Conservation (phyloP, 2,113 vertebrate genomes). For the Oplegnathus fasciatus region DNA sequence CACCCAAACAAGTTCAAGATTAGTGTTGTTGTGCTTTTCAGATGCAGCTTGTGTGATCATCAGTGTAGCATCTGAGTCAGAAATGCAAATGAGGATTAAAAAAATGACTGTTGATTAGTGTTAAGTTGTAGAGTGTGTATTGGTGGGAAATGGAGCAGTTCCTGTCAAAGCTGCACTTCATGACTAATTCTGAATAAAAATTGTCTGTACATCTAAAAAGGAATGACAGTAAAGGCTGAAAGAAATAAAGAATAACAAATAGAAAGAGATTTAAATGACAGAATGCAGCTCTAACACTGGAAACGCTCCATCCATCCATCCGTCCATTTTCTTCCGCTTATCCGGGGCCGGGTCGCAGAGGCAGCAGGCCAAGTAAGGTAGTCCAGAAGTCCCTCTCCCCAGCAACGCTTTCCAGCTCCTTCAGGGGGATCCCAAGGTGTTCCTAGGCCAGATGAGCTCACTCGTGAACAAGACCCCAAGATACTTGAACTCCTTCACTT, state of each 20-base stretch:
- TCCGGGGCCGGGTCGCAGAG: too few relatives aligned
- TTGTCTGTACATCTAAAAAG: background rate
- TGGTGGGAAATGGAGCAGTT: background rate
- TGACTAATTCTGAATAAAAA: background rate
- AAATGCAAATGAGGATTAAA: background rate
- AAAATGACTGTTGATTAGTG: background rate
- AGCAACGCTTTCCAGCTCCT: too few relatives aligned
- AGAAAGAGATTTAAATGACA: background rate
- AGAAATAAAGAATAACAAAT: background rate
- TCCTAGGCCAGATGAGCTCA: too few relatives aligned
- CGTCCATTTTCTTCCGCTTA: too few relatives aligned
- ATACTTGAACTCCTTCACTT: too few relatives aligned
- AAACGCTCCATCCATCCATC: too few relatives aligned
- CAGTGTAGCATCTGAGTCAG: conserved; percentile 8
- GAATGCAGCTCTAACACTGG: background rate
- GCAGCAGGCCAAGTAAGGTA: too few relatives aligned
- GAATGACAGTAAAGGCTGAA: background rate
- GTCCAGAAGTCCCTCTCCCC: too few relatives aligned
- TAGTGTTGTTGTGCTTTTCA: conserved; percentile 16
- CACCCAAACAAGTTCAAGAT: background rate
- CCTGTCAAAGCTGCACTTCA: background rate
- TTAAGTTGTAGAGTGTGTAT: background rate
- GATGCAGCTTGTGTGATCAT: background rate
- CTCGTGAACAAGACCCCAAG: too few relatives aligned
- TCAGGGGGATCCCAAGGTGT: too few relatives aligned